Evolutionary conservation across 2,113 vertebrate genomes (phyloP).

Genomic region (Oreotrochilus melanogaster): DNA sequence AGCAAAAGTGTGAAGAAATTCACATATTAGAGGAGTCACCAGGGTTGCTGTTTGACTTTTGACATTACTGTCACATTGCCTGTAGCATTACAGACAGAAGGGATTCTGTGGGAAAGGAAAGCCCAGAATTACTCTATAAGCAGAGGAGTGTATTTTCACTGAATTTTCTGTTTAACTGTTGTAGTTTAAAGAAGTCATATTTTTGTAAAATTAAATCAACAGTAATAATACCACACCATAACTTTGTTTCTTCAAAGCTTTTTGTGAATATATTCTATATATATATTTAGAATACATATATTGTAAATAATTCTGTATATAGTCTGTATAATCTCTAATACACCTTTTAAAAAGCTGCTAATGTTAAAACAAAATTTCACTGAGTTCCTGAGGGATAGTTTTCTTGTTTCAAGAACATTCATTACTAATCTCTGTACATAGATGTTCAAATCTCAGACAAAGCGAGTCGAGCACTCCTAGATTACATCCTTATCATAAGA

Average conservation of each 20-base stretch:
- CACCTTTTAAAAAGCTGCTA: neutral
- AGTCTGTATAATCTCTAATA: no score
- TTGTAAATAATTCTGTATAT: neutral
- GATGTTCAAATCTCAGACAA: neutral
- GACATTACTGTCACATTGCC: neutral
- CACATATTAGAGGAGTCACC: neutral
- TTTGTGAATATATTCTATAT: neutral
- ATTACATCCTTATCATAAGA: neutral
- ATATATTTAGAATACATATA: no score
- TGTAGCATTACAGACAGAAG: neutral
- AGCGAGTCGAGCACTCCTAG: neutral
- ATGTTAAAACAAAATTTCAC: neutral
- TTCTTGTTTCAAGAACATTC: neutral
- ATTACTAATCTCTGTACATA: neutral
- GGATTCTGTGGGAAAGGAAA: neutral
- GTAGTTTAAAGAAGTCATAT: neutral
- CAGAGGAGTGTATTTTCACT: neutral
- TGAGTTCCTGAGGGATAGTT: neutral
- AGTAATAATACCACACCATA: neutral
- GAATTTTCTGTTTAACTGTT: neutral
- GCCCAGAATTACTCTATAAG: neutral
- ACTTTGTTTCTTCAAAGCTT: neutral
- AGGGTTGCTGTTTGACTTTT: slow-evolving; percentile 35
- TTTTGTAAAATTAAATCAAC: neutral
- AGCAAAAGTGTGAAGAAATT: neutral